These are phyloP conservation scores for Amblyjoppa fuscipennis DNA, from an alignment of 2,888 invertebrate genomes.

Conservation along the genomic window DNA sequence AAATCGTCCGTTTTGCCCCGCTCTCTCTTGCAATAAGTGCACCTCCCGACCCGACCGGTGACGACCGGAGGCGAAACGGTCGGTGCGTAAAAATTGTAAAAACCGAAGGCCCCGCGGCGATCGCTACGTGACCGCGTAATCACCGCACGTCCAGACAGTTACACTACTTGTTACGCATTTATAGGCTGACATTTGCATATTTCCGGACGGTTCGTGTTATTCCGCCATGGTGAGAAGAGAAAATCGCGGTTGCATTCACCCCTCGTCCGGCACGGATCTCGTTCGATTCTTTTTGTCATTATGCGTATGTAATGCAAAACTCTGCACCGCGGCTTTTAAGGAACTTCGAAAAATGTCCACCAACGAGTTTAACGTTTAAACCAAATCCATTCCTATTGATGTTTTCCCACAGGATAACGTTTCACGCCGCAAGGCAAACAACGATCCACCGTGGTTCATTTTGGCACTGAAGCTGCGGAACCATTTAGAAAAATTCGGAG, in stretches of 20 bases:
- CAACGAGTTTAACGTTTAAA: background rate
- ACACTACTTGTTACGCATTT: slow-evolving; percentile 61
- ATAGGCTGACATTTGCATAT: slow-evolving; percentile 65
- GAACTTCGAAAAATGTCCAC: background rate
- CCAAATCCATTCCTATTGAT: too few species aligned
- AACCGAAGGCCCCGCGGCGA: slow-evolving; percentile 58
- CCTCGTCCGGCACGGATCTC: background rate
- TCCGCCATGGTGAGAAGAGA: slow-evolving; percentile 1
- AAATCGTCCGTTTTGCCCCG: too few species aligned
- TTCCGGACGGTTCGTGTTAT: slow-evolving; percentile 28
- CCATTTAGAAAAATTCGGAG: background rate
- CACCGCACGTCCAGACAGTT: slow-evolving; percentile 69
- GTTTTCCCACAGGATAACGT: too few species aligned
- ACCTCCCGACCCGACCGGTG: background rate
- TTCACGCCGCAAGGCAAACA: too few species aligned
- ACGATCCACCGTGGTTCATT: too few species aligned
- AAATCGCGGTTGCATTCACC: slow-evolving; percentile 41
- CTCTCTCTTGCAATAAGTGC: background rate
- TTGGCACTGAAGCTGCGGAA: background rate
- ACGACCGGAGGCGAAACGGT: slow-evolving; percentile 65
- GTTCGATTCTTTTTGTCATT: slow-evolving; percentile 29
- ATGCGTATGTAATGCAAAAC: slow-evolving; percentile 6
- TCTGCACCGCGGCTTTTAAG: background rate
- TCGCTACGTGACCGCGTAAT: slow-evolving; percentile 71
- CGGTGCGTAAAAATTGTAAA: slow-evolving; percentile 70